Percentiles rank a stretch among this genome's conserved stretches.
These are phyloP conservation scores for Polyodon spathula DNA, from an alignment of 2,113 vertebrate species.

Conservation along the genomic window DNA sequence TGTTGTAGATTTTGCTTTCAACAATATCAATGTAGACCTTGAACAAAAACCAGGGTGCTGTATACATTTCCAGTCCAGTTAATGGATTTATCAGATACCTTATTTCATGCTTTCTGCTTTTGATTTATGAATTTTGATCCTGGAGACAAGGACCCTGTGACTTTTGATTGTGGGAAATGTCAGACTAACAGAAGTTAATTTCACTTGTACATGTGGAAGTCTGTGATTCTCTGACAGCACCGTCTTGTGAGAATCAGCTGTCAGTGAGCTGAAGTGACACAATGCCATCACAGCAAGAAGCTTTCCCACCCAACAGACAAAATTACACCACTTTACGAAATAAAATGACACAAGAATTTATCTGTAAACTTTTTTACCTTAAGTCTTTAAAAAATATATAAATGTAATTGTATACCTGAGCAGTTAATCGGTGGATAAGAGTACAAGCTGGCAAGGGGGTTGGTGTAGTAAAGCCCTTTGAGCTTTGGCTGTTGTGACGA, in stretches of 20 bases:
- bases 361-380: conserved; percentile 15
- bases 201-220: conserved; percentile 57
- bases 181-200: conserved; percentile 79
- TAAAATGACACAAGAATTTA: not conserved
- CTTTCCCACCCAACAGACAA: conserved; percentile 20
- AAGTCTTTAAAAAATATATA: no score
- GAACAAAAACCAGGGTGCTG: conserved; percentile 39
- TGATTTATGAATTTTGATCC: conserved; percentile 91
- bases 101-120: conserved; percentile 87
- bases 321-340: not conserved
- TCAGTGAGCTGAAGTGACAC: conserved; percentile 48
- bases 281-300: conserved; percentile 29
- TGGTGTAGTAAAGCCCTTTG: conserved; percentile 35
- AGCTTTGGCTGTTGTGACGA: conserved; percentile 41
- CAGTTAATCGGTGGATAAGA: no score
- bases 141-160: conserved; percentile 69
- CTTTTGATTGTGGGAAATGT: conserved; percentile 79
- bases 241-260: conserved; percentile 53
- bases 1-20: conserved; percentile 13
- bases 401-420: no score
- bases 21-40: conserved; percentile 32
- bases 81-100: conserved; percentile 83
- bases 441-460: conserved; percentile 24
- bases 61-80: conserved; percentile 51
- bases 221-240: conserved; percentile 58